These are phyloP conservation scores for Anticlea derivata DNA, from an alignment of 2,888 invertebrate genomes.

Conservation along the genomic window DNA sequence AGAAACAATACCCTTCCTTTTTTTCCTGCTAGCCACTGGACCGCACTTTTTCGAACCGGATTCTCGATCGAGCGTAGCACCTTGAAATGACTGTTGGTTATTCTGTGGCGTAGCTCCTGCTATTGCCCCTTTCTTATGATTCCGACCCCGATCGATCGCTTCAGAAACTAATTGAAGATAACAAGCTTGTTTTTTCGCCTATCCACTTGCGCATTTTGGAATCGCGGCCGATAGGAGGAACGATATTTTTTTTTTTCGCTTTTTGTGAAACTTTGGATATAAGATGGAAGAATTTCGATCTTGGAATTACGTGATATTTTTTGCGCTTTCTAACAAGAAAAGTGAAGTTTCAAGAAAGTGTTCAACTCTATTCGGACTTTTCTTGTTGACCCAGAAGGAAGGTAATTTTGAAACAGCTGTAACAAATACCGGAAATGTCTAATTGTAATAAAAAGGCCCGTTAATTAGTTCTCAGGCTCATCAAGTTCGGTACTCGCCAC, in stretches of 20 bases:
- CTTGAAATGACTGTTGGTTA: slow-evolving; percentile 7
- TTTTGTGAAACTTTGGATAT: slow-evolving; percentile 50
- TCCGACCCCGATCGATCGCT: slow-evolving; percentile 60
- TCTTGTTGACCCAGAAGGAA: too few relatives aligned
- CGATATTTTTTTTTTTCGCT: slow-evolving; percentile 63
- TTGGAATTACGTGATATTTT: slow-evolving; percentile 40
- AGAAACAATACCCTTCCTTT: slow-evolving; percentile 44
- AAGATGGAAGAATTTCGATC: slow-evolving; percentile 43
- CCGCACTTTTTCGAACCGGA: slow-evolving; percentile 57
- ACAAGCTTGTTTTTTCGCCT: slow-evolving; percentile 72
- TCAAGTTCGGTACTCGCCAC: too few relatives aligned
- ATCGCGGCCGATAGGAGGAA: slow-evolving; percentile 51
- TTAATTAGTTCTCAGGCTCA: too few relatives aligned
- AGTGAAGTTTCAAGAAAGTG: background rate
- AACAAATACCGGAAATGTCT: too few relatives aligned
- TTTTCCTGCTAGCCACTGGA: slow-evolving; percentile 44
- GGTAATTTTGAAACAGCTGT: too few relatives aligned
- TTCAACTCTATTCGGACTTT: background rate
- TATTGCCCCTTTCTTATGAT: slow-evolving; percentile 66
- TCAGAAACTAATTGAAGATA: slow-evolving; percentile 76
- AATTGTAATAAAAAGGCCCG: too few relatives aligned
- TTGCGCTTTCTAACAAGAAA: slow-evolving; percentile 26
- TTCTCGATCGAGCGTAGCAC: slow-evolving; percentile 47
- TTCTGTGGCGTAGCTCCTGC: slow-evolving; percentile 41
- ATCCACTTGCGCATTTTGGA: slow-evolving; percentile 60